Base-by-base conservation (phyloP, 2,888 invertebrate genomes). In the Parnassius smintheus region DNA sequence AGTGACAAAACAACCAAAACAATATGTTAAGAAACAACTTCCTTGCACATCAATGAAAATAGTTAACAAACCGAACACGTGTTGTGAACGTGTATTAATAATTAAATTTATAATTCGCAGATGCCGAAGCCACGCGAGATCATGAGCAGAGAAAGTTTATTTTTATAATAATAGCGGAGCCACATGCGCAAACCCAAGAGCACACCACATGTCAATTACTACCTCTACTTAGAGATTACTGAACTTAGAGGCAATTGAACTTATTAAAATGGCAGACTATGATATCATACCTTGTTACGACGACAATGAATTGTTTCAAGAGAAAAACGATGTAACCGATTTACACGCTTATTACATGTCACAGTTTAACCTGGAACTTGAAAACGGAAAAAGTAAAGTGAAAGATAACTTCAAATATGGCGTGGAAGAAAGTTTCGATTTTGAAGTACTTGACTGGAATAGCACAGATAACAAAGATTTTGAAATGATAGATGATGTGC, bases 81-180 rank as follows among this genome's bases (percentile, higher is more conserved):
- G 86, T 86, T 79, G 71, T 56, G 61, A 75, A 72, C 69, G 66
- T 72, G 69, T 75, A 81, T 78, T 76, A 78, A 76, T 81, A 83
- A 85, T 86, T 84, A 85, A 82, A 80, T 84, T 87, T 85, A 89
- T 86, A 89, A 85, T 90, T 84, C 83, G 85, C 91, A 91, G 91
- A 91, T 91, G 90, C 84, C 70, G 71, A 64, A 72, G 83, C 86
- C 86, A 85, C 87, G 85, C 88, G 86, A 84, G 85, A 84, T 81
- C 82, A 71, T 77, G 77, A 77, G 77, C 75, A 83, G 86, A 86
- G 91, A 91, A 91, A 91, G 91, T 91, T 91, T 91, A 91, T 91
- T 91, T 90, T 89, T 90, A 85, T 86, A 90, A 91, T 90, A 91
- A 89, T 91, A 91, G 90, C 90, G 83, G 84, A 81, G 76, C 85